These are phyloP conservation scores for Oscheius sp. DNA, from an alignment of 1,140 invertebrate genomes.

Conservation along the genomic window DNA sequence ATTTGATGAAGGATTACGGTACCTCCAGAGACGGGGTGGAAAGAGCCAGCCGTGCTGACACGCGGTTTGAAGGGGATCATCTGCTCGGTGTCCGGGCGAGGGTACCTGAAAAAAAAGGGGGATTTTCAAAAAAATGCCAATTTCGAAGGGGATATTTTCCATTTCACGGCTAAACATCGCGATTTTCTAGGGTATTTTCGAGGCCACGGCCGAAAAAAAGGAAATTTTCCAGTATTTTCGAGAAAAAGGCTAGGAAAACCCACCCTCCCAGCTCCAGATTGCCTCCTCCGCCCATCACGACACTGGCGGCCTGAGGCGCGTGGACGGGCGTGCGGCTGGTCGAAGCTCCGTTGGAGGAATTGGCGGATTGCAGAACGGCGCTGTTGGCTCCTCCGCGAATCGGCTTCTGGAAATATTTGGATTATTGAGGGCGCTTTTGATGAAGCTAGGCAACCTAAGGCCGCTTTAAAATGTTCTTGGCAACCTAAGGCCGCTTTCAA, in stretches of 20 bases:
- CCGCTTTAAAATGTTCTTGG: too few relatives aligned
- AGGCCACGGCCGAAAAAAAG: not conserved
- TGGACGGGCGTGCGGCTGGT: conserved; percentile 1
- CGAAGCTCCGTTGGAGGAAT: conserved; percentile 18
- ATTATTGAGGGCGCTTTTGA: too few relatives aligned
- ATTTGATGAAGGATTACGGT: too few relatives aligned
- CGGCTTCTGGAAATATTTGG: conserved; percentile 2
- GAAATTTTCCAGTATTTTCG: not conserved
- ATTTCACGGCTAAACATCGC: too few relatives aligned
- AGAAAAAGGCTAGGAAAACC: not conserved
- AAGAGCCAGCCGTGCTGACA: conserved; percentile 33
- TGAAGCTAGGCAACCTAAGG: too few relatives aligned
- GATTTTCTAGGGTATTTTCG: too few relatives aligned
- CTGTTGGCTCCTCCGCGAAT: conserved; percentile 7
- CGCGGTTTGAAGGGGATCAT: conserved; percentile 60
- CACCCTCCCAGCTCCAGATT: conserved; percentile 25
- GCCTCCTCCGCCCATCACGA: conserved; percentile 30
- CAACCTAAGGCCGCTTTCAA: too few relatives aligned
- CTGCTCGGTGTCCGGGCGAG: conserved; percentile 55
- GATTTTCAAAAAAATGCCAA: too few relatives aligned
- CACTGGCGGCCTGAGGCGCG: conserved; percentile 26
- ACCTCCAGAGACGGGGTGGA: conserved; percentile 58
- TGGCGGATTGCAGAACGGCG: not conserved
- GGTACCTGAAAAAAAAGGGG: conserved; percentile 43
- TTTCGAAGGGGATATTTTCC: too few relatives aligned